Evolutionary conservation across 2,888 invertebrate species (phyloP).

Genomic region (Seira musarum): DNA sequence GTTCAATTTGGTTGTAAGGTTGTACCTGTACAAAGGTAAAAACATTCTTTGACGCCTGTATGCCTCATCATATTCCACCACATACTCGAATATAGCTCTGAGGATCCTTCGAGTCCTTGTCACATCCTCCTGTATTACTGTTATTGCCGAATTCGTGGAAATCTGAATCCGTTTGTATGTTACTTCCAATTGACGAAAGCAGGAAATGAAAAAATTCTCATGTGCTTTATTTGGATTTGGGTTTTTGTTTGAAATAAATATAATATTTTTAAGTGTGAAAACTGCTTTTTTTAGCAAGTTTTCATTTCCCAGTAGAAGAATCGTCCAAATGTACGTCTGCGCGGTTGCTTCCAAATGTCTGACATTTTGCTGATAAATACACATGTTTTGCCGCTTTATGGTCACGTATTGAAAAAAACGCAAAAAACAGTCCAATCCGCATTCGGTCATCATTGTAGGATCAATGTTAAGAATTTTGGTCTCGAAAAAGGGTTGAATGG

Average conservation of each 20-base stretch:
- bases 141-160: conserved; percentile 74
- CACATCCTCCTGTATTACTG: conserved; percentile 80
- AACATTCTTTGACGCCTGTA: conserved; percentile 91
- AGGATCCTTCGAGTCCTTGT: conserved; percentile 93
- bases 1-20: too few species aligned
- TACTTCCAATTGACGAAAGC: conserved; percentile 89
- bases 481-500: conserved; percentile 96
- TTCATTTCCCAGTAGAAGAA: conserved; percentile 84
- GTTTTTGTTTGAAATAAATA: conserved; percentile 91
- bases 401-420: conserved; percentile 96
- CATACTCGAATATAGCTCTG: conserved; percentile 94
- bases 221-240: conserved; percentile 87
- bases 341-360: conserved; percentile 94
- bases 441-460: conserved; percentile 92
- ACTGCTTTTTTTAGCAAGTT: conserved; percentile 95
- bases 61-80: conserved; percentile 93
- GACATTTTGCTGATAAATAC: conserved; percentile 86
- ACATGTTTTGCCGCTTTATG: conserved; percentile 93
- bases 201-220: conserved; percentile 92
- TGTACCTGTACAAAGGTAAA: conserved; percentile 88
- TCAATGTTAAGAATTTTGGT: conserved; percentile 93
- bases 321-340: conserved; percentile 96
- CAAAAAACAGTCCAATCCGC: conserved; percentile 90
- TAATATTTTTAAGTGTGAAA: conserved; percentile 91
- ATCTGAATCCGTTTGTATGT: conserved; percentile 87